Evolutionary conservation across 2,113 vertebrate genomes (phyloP).

Genomic region (Pycnonotus jocosus): DNA sequence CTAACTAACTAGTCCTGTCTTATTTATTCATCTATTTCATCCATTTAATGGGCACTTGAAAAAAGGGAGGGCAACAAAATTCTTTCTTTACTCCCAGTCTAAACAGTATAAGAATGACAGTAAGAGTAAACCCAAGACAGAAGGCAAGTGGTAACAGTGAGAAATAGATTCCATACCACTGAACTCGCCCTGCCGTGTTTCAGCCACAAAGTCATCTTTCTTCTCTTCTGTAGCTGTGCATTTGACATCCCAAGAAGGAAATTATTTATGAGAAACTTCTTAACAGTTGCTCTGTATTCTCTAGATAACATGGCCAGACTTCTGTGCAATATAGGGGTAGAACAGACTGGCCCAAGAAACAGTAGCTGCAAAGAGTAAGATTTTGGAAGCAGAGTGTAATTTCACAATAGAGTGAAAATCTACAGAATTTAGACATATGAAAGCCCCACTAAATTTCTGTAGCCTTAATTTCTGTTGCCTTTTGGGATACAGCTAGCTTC

Average conservation of each 20-base stretch:
- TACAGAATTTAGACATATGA: not conserved
- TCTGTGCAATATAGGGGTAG: not conserved
- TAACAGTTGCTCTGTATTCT: not conserved
- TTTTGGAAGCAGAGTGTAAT: slow-evolving; percentile 14
- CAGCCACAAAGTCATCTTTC: slow-evolving; percentile 22
- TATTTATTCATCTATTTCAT: not conserved
- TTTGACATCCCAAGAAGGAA: not conserved
- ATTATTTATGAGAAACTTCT: not conserved
- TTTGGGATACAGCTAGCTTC: not conserved
- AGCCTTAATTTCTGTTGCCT: not conserved
- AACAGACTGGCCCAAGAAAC: not conserved
- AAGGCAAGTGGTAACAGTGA: not conserved
- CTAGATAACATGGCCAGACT: not conserved
- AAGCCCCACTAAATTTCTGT: not conserved
- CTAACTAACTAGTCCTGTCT: not conserved
- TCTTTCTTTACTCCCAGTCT: not conserved
- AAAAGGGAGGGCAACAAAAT: not conserved
- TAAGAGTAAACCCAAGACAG: not conserved
- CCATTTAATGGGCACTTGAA: not conserved
- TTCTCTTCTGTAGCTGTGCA: not conserved
- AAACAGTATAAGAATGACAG: not conserved
- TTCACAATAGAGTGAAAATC: slow-evolving; percentile 24
- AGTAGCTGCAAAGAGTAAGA: not conserved
- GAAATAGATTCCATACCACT: not conserved
- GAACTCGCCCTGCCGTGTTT: not conserved